Evolutionary conservation across 2,797 vertebrate genomes (phyloP).

Genomic region (Crypturellus tataupa): DNA sequence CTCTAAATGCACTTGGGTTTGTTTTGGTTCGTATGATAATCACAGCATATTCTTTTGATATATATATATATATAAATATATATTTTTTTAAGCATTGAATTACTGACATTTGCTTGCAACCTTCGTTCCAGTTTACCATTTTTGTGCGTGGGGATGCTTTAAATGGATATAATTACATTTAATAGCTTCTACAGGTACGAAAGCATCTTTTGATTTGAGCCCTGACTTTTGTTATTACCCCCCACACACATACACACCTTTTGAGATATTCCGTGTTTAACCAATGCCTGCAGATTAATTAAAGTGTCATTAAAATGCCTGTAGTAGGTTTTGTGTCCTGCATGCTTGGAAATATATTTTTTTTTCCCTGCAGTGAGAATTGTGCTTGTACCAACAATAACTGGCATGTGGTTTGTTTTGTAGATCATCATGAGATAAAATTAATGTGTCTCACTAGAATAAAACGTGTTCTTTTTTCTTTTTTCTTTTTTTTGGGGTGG

Average conservation of each 20-base stretch:
- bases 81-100: conserved; percentile 39
- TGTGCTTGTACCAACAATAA: conserved; percentile 70
- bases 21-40: conserved; percentile 41
- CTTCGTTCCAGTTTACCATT: conserved; percentile 55
- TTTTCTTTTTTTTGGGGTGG: no score
- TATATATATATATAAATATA: neutral
- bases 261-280: conserved; percentile 62
- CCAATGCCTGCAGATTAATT: conserved; percentile 72
- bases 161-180: conserved; percentile 75
- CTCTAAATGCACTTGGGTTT: conserved; percentile 47
- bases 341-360: conserved; percentile 70
- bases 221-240: conserved; percentile 59
- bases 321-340: conserved; percentile 69
- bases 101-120: conserved; percentile 38
- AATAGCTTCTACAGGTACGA: conserved; percentile 64
- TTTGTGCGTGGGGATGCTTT: conserved; percentile 61
- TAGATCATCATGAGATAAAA: conserved; percentile 60
- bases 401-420: conserved; percentile 69
- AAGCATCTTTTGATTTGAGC: conserved; percentile 71
- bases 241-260: conserved; percentile 65
- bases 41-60: conserved; percentile 59
- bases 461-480: conserved; percentile 19
- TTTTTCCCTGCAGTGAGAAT: conserved; percentile 67
- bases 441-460: conserved; percentile 48
- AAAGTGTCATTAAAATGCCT: conserved; percentile 72